A percentile compares a stretch with the other conserved stretches of the same genome.
These are phyloP conservation scores for Panagrolaimus sp. DNA, from an alignment of 1,140 invertebrate genomes.

Conservation along the genomic window DNA sequence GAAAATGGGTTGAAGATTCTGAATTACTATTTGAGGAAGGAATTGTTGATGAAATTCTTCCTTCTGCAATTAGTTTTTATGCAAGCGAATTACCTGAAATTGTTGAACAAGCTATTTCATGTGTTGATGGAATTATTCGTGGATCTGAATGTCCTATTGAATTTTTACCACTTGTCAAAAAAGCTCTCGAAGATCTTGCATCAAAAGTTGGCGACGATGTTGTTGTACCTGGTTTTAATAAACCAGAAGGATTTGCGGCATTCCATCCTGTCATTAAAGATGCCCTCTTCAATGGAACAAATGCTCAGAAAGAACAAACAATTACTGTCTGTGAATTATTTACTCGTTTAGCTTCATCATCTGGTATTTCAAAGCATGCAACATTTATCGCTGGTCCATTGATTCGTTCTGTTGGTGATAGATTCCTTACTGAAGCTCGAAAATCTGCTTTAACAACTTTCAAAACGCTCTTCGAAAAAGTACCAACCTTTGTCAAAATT, in stretches of 20 bases:
- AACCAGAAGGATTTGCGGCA: neutral
- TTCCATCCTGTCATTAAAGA: neutral
- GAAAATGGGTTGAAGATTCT: conserved; percentile 7
- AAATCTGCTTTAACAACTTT: neutral
- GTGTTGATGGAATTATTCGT: neutral
- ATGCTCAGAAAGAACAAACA: neutral
- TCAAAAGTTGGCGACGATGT: neutral
- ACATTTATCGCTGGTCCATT: conserved; percentile 6
- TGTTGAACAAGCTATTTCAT: neutral
- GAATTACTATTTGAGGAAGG: neutral
- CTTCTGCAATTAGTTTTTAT: neutral
- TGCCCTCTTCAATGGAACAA: neutral
- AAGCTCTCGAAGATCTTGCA: neutral
- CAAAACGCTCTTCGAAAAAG: neutral
- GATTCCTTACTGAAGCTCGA: conserved; percentile 1
- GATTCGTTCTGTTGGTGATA: conserved; percentile 3
- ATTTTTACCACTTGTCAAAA: neutral
- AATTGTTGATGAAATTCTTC: conserved; percentile 8
- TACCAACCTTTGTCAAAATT: neutral
- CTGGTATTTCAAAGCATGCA: neutral
- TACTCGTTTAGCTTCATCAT: neutral
- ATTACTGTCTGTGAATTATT: conserved; percentile 1
- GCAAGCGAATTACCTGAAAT: neutral
- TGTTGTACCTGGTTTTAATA: neutral
- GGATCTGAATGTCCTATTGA: neutral